Percentiles rank a stretch among this genome's conserved stretches.
These are phyloP conservation scores for Tachysurus fulvidraco DNA, from an alignment of 2,113 vertebrate genomes.

Conservation along the genomic window DNA sequence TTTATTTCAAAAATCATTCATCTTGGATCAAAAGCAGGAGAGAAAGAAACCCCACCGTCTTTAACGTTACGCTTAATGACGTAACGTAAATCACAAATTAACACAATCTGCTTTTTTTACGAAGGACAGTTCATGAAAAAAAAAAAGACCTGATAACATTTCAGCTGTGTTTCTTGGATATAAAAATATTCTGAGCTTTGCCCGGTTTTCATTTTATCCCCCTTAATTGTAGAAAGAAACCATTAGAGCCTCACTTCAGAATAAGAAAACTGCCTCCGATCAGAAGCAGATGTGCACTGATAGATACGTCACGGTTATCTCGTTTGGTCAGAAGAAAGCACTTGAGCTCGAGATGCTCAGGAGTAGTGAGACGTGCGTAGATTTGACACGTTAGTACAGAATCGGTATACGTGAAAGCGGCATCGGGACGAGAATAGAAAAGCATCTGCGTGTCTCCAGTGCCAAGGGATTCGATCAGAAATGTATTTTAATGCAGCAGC, in stretches of 20 bases:
- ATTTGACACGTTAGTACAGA: neutral
- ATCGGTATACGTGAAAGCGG: too few species aligned
- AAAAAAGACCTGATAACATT: neutral
- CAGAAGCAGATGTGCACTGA: constrained; percentile 8
- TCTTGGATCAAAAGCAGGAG: constrained; percentile 34
- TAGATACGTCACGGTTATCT: neutral
- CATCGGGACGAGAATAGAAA: neutral
- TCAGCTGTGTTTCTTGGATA: neutral
- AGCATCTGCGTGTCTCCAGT: constrained; percentile 4
- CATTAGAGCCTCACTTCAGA: neutral
- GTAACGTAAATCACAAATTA: neutral
- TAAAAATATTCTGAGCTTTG: constrained; percentile 39
- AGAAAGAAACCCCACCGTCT: constrained; percentile 1
- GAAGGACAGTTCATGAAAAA: neutral
- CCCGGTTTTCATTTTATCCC: neutral
- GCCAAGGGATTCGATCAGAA: neutral
- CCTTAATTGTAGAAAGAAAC: constrained; percentile 26
- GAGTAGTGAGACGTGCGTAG: neutral
- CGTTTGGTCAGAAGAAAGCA: neutral
- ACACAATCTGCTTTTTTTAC: neutral
- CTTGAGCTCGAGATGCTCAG: neutral
- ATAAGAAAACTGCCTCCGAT: constrained; percentile 5
- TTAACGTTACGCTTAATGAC: neutral
- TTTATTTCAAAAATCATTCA: constrained; percentile 47
- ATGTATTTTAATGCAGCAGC: neutral